A percentile compares a stretch with the other conserved stretches of the same genome.
Conservation (phyloP, 2,113 vertebrate genomes). For the Microcebus griseorufus region DNA sequence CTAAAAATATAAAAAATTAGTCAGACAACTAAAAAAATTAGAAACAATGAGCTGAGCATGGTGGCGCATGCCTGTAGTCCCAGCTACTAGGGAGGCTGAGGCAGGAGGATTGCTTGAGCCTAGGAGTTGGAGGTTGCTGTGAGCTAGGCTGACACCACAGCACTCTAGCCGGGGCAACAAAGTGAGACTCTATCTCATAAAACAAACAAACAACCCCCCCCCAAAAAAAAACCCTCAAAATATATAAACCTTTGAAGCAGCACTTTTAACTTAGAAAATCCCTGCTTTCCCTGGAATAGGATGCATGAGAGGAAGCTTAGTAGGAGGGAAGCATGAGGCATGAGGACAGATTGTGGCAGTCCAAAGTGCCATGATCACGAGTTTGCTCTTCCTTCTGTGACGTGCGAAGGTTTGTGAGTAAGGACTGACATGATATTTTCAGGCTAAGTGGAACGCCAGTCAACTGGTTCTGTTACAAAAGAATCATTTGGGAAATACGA, state of each 20-base stretch:
- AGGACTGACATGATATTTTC: not conserved
- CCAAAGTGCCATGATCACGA: fast-evolving
- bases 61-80: too few species aligned
- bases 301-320: not conserved
- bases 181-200: too few species aligned
- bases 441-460: not conserved
- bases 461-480: not conserved
- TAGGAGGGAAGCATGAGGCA: not conserved
- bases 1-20: too few species aligned
- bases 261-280: not conserved
- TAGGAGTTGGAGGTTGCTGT: too few species aligned
- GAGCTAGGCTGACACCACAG: too few species aligned
- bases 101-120: too few species aligned
- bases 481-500: not conserved
- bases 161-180: too few species aligned
- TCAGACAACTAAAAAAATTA: too few species aligned
- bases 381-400: not conserved
- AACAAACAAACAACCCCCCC: too few species aligned
- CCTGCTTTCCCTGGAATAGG: not conserved
- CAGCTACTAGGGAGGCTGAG: too few species aligned
- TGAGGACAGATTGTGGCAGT: not conserved
- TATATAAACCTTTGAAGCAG: not conserved
- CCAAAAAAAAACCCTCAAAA: not conserved
- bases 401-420: not conserved
- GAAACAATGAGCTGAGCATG: too few species aligned